phyloP scores from a whole-genome alignment of 2,888 invertebrate species.

The Synergus laeviventris region DNA sequence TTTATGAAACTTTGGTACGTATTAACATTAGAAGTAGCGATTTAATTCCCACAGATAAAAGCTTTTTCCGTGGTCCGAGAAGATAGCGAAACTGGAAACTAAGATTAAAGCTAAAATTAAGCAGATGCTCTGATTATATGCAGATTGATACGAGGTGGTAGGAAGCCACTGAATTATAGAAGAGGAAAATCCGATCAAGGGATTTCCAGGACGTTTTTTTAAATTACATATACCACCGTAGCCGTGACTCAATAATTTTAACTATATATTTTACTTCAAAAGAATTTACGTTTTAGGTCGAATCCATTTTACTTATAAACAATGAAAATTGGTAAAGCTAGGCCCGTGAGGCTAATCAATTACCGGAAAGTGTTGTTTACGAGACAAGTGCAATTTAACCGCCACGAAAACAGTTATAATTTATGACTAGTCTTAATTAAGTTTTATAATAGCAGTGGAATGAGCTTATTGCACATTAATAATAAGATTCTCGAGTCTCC shows the following conservation, averaged over 20 bases:
- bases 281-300: not conserved
- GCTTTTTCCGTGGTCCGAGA: not conserved
- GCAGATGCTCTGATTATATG: conserved; percentile 4
- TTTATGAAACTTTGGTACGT: not conserved
- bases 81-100: conserved; percentile 2
- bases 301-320: no score
- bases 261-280: no score
- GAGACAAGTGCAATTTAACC: not conserved
- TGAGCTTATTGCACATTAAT: not conserved
- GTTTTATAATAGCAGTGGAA: not conserved
- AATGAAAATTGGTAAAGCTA: not conserved
- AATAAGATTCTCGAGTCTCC: not conserved
- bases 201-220: not conserved
- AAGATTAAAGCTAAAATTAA: not conserved
- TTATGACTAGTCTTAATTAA: not conserved
- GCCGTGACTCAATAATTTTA: no score
- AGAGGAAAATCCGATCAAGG: not conserved
- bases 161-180: not conserved
- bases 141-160: conserved; percentile 3
- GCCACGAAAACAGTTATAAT: not conserved
- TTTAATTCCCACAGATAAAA: not conserved
- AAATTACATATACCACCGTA: no score
- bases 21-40: not conserved
- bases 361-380: not conserved
- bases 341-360: no score